Evolutionary conservation across 2,888 invertebrate species (phyloP), one percentile per base, ranked within the genome.

Genomic region (Sarcophaga caerulescens): DNA sequence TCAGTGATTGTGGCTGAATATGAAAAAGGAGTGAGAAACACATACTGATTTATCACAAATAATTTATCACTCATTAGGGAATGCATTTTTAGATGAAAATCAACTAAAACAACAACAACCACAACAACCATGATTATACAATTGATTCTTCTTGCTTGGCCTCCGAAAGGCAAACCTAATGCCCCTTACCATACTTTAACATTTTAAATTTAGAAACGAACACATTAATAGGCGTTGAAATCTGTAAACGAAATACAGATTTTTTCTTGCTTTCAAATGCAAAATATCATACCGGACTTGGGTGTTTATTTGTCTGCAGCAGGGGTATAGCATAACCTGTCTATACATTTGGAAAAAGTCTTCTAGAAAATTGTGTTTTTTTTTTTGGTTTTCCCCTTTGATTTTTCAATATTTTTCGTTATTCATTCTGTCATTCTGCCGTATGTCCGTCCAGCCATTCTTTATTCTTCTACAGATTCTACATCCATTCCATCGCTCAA

Each of bases 21-120:
- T 78, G 74, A 23, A 81, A 69, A 63, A 17, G 10, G n/a, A 60
- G 10, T 60, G n/a, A 75, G 57, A 25, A 66, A 35, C 78, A 81
- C 52, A 74, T 35, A 89, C 88, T 89, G 89, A 89, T 89, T 89
- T 89, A 89, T 89, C 87, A 88, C 89, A 89, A 89, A 89, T 88
- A 88, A 89, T 89, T 89, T 89, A 89, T 89, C 89, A 89, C 89
- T 89, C 89, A 89, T 89, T 89, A 89, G 89, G 89, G 89, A 88
- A 85, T 88, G 87, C 87, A 88, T 89, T 89, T 87, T 86, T 76
- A 81, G 81, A 83, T 74, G 79, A 84, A 79, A 80, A 73, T 23
- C 68, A 82, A 77, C 66, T 60, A 60, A 35, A 81, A 66, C 12
- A 71, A 57, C 44, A 60, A 35, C 25, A 65, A 52, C 57, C 57